These are phyloP conservation scores for Scomberomorus guttatus DNA, from an alignment of 2,797 vertebrate species.

Conservation along the genomic window DNA sequence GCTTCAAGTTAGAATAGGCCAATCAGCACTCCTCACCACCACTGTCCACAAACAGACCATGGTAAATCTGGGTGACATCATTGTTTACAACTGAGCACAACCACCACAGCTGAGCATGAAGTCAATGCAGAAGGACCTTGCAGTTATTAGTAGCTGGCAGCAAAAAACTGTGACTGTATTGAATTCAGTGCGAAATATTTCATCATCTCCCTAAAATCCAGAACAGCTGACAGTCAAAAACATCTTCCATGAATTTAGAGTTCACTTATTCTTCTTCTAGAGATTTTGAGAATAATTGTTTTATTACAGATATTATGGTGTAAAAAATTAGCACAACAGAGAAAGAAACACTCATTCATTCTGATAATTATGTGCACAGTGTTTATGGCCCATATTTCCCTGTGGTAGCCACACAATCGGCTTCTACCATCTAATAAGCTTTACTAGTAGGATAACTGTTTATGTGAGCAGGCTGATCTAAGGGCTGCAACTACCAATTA, in stretches of 20 bases:
- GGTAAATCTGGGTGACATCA: neutral
- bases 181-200: neutral
- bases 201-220: no score
- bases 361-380: no score
- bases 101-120: neutral
- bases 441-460: no score
- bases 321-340: no score
- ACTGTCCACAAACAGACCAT: neutral
- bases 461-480: no score
- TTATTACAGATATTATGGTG: neutral
- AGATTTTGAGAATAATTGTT: neutral
- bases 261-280: neutral
- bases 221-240: neutral
- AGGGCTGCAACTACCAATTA: no score
- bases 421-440: no score
- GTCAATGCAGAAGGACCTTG: neutral
- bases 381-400: no score
- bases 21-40: neutral
- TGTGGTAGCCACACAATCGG: no score
- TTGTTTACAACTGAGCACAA: neutral
- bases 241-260: neutral
- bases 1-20: neutral
- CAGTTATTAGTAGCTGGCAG: neutral
- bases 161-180: neutral
- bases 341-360: no score